phyloP scores from a whole-genome alignment of 2,888 invertebrate species.

The Boloria euphrosyne region DNA sequence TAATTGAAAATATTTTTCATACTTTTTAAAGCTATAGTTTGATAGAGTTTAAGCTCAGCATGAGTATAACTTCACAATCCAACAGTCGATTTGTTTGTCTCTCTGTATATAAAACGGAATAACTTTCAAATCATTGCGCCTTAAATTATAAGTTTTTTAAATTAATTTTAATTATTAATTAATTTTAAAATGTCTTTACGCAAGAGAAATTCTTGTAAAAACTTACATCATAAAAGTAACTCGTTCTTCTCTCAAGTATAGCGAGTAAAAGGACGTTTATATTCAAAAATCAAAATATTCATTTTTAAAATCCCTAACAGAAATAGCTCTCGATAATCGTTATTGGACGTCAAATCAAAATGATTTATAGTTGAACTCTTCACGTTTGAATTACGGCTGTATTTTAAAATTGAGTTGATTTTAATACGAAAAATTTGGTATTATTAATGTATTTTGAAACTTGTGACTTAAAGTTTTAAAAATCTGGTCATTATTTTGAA shows the following conservation, averaged over 20 bases:
- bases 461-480: neutral
- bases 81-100: too few relatives aligned
- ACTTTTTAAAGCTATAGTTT: too few relatives aligned
- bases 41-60: too few relatives aligned
- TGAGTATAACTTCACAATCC: too few relatives aligned
- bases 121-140: too few relatives aligned
- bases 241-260: too few relatives aligned
- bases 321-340: conserved; percentile 8
- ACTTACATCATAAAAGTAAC: neutral
- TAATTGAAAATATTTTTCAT: too few relatives aligned
- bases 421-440: neutral
- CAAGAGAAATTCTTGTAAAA: too few relatives aligned
- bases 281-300: conserved; percentile 2
- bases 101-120: too few relatives aligned
- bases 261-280: neutral
- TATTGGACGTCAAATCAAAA: conserved; percentile 11
- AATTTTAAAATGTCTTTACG: too few relatives aligned
- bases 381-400: conserved; percentile 7
- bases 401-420: conserved; percentile 7
- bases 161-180: too few relatives aligned
- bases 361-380: conserved; percentile 15
- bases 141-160: too few relatives aligned
- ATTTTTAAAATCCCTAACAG: conserved; percentile 8
- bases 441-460: neutral
- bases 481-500: neutral